These are phyloP conservation scores for Pterocles gutturalis DNA, from an alignment of 2,113 vertebrate genomes.

Conservation along the genomic window DNA sequence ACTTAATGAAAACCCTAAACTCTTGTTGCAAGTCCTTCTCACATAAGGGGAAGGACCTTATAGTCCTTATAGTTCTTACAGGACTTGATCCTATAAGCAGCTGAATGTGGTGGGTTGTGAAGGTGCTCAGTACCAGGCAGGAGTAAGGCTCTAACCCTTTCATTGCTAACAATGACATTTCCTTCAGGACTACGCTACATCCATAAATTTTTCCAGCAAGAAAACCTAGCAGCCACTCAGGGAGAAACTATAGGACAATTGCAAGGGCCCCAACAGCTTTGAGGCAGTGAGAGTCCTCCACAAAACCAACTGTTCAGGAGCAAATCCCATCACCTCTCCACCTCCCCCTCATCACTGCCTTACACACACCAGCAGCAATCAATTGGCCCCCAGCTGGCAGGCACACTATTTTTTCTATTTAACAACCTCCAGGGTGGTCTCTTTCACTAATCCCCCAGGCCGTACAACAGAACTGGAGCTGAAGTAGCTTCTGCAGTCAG, in stretches of 20 bases:
- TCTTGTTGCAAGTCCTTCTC: background rate
- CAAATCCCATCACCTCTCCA: conserved; percentile 57
- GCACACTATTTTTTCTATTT: conserved; percentile 59
- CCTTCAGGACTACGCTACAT: background rate
- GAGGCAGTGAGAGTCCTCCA: conserved; percentile 49
- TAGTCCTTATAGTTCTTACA: background rate
- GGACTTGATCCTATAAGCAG: background rate
- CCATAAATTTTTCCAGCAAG: background rate
- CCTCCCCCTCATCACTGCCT: conserved; percentile 55
- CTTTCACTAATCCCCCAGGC: conserved; percentile 60
- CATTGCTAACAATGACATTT: background rate
- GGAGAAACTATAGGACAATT: conserved; percentile 26
- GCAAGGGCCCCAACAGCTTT: conserved; percentile 45
- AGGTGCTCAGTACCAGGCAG: background rate
- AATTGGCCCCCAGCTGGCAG: conserved; percentile 63
- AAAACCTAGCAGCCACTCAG: background rate
- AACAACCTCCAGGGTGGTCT: conserved; percentile 66
- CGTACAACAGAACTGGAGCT: conserved; percentile 34
- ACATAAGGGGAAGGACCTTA: background rate
- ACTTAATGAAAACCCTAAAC: background rate
- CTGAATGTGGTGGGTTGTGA: background rate
- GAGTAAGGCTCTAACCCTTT: background rate
- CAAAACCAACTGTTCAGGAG: conserved; percentile 57
- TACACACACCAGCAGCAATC: conserved; percentile 43
- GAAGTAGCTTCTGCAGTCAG: conserved; percentile 57